A percentile compares a stretch with the other conserved stretches of the same genome.
phyloP scores from a whole-genome alignment of 2,797 vertebrate genomes.

The Melopsittacus undulatus region DNA sequence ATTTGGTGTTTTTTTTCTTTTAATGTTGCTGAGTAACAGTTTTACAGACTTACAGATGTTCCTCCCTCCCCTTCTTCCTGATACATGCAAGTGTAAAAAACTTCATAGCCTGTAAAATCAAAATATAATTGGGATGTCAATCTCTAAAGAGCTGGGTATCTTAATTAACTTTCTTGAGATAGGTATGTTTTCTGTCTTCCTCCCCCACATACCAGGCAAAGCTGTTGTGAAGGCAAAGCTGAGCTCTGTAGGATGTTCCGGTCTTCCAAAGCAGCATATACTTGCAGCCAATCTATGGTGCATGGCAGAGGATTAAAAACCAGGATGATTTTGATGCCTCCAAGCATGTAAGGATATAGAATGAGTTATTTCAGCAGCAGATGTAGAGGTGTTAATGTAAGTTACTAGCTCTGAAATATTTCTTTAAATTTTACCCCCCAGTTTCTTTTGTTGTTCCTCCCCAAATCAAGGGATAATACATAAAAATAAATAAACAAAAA shows the following conservation, averaged over 20 bases:
- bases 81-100: neutral
- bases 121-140: neutral
- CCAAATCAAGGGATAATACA: neutral
- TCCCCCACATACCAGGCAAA: neutral
- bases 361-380: neutral
- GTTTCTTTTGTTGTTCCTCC: neutral
- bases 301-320: neutral
- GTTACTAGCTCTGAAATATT: neutral
- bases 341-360: neutral
- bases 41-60: neutral
- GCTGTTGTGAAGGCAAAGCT: neutral
- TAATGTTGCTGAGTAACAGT: neutral
- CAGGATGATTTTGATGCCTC: neutral
- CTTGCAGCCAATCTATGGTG: neutral
- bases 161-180: constrained; percentile 14
- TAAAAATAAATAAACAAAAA: neutral
- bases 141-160: neutral
- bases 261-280: neutral
- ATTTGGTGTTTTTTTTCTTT: neutral
- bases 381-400: neutral
- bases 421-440: neutral
- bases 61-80: neutral
- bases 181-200: constrained; percentile 17
- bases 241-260: neutral
- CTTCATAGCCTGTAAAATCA: neutral